A percentile compares a stretch with the other conserved stretches of the same genome.
These are phyloP conservation scores for Andinoacara biseriatus DNA, from an alignment of 2,113 vertebrate species.

Conservation along the genomic window DNA sequence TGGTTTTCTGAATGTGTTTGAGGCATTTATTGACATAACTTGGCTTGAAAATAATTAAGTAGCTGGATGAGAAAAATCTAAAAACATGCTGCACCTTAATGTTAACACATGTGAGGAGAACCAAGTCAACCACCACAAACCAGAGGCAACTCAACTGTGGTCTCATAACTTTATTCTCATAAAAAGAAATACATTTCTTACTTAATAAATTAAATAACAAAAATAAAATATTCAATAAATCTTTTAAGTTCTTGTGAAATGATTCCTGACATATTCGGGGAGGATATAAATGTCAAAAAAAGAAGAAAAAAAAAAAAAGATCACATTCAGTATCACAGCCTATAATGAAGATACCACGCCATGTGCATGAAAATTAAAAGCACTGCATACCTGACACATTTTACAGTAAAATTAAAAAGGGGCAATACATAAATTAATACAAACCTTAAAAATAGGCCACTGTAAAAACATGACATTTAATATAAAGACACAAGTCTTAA, in stretches of 20 bases:
- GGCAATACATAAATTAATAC: constrained; percentile 22
- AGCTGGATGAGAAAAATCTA: neutral
- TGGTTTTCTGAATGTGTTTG: no score
- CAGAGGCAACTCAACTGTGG: neutral
- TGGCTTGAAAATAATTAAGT: no score
- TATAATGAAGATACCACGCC: constrained; percentile 17
- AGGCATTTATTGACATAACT: no score
- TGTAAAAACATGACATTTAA: constrained; percentile 44
- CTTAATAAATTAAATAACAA: constrained; percentile 65
- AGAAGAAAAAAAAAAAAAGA: constrained; percentile 4
- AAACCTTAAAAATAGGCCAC: constrained; percentile 60
- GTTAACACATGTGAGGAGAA: neutral
- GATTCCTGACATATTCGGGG: constrained; percentile 19
- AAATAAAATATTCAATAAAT: constrained; percentile 62
- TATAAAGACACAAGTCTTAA: constrained; percentile 9
- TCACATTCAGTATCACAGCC: constrained; percentile 56
- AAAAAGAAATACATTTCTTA: constrained; percentile 61
- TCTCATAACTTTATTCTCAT: constrained; percentile 64
- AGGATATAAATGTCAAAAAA: constrained; percentile 16
- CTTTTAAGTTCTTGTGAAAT: constrained; percentile 29
- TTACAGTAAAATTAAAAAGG: constrained; percentile 14
- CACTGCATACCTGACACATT: constrained; percentile 31
- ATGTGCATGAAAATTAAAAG: constrained; percentile 40
- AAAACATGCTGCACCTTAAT: neutral
- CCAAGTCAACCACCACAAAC: neutral